Conservation (phyloP, 2,888 invertebrate genomes). For the Xestia c-nigrum region DNA sequence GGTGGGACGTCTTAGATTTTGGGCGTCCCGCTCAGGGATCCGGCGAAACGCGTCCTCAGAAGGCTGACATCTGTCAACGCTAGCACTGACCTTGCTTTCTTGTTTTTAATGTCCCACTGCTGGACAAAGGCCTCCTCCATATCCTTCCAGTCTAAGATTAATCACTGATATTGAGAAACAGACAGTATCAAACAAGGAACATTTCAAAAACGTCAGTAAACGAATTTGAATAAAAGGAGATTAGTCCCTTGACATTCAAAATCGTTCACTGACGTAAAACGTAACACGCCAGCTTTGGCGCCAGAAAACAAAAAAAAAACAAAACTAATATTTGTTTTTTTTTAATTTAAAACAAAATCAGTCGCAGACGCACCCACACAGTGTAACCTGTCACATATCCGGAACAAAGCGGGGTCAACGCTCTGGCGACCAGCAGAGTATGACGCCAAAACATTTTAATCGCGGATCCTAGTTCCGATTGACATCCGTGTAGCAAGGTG, state of each 20-base stretch:
- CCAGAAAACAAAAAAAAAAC: slow-evolving; percentile 34
- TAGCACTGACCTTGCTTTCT: too few relatives aligned
- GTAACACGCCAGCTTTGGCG: slow-evolving; percentile 42
- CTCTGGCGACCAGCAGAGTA: slow-evolving; percentile 73
- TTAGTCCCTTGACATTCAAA: not conserved
- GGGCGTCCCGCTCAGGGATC: too few relatives aligned
- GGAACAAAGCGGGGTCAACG: slow-evolving; percentile 84
- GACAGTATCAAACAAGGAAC: not conserved
- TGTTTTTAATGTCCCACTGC: too few relatives aligned
- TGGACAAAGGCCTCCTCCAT: too few relatives aligned
- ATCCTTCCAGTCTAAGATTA: too few relatives aligned
- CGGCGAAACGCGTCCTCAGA: too few relatives aligned
- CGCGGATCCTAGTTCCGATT: slow-evolving; percentile 65
- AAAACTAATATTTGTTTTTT: slow-evolving; percentile 36
- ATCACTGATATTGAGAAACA: not conserved
- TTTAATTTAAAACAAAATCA: slow-evolving; percentile 61
- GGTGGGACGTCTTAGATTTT: too few relatives aligned
- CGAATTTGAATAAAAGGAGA: too few relatives aligned
- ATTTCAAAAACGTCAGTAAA: not conserved
- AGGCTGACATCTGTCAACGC: too few relatives aligned
- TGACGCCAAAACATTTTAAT: slow-evolving; percentile 80
- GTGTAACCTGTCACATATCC: slow-evolving; percentile 83
- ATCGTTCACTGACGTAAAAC: slow-evolving; percentile 4
- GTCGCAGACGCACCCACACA: slow-evolving; percentile 63
- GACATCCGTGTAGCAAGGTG: slow-evolving; percentile 49